Evolutionary conservation across 1,140 invertebrate genomes (phyloP), one percentile per base, ranked within the genome.

Genomic region (Liolophura sinensis): DNA sequence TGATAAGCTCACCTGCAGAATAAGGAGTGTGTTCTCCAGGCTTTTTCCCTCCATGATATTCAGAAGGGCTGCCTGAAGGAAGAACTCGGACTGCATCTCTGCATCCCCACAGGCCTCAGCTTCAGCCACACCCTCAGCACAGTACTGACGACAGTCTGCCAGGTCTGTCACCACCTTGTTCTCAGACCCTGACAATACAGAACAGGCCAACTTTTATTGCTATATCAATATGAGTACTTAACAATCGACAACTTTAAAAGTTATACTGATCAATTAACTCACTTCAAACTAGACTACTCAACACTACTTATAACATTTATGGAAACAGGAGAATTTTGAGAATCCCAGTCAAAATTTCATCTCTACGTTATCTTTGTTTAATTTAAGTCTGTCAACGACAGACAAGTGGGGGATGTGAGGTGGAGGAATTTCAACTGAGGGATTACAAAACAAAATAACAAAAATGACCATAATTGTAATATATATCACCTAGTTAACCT

Each of bases 71-170:
- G 70, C 76, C 27, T 75, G 76, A 12, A 77, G 55, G 31, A 78
- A 56, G 72, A 83, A 83, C 61, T 83, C 77, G 18, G 80, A 78
- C 72, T 81, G 77, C 59, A 77, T 74, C 61, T 82, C 81, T 16
- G 69, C 56, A 64, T 82, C 76, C 0, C 78, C 77, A 59, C 74
- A 77, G 1, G 74, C 73, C 62, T 82, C 80, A 12, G 81, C 73
- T 51, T 83, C 82, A 62, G 66, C 62, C 27, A 82, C 61, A 52
- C 81, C 82, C 62, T 81, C 78, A 31, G 64, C 71, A 73, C 78
- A 81, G 67, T 84, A 84, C 70, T 78, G 72, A 1, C 76, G 65
- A 52, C 80, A 82, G 47, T 82, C 81, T 47, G 73, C 77, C 63
- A 83, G 62, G 65, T 83, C 78, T 55, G 74, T 72, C 3, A 78